Base-by-base conservation (phyloP, 2,888 invertebrate genomes). In the Cyclophora albipunctata region DNA sequence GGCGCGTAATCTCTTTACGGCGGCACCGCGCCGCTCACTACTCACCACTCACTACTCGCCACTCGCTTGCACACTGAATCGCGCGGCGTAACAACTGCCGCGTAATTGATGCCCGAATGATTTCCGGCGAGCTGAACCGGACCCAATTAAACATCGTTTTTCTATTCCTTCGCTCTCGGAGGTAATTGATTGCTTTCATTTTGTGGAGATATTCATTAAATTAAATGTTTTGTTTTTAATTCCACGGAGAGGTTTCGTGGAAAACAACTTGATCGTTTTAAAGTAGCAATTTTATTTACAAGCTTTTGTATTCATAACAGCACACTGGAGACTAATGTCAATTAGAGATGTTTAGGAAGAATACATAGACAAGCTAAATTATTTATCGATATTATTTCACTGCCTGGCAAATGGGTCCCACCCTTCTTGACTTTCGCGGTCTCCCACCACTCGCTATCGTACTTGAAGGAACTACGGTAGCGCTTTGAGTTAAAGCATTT, bases 41-140 rank as follows among this genome's bases (percentile, higher is more conserved):
- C 37, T 47, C 42, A 49, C 50, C 50, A 45, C 49, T 55, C 61
- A 60, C 55, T 51, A 49, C 37, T 47, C 42, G 50, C 50, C 50
- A 45, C 49, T 55, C 61, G 59, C 67, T 67, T 63, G 64, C 60
- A 60, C 62, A 65, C 63, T 67, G 67, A 69, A 64, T 64, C 60
- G 34, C 51, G 41, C 48, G 46, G 37, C 48, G 46, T 48, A 40
- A 44, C 47, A 46, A 48, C 51, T 52, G 52, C 20, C 47, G 45
- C 35, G 48, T 52, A 46, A 57, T 47, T 50, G 57, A 54, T 47
- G 50, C 7, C 47, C 46, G 47, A 49, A 52, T 46, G 50, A 49
- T 51, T n/a, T 50, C 42, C 46, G 35, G 37, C 34, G 20, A 20
- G 20, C 42, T 48, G 45, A 49, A 46, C 51, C 51, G 56, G 48